Base-by-base conservation (phyloP, 2,888 invertebrate species). In the Eurytoma adleriae region DNA sequence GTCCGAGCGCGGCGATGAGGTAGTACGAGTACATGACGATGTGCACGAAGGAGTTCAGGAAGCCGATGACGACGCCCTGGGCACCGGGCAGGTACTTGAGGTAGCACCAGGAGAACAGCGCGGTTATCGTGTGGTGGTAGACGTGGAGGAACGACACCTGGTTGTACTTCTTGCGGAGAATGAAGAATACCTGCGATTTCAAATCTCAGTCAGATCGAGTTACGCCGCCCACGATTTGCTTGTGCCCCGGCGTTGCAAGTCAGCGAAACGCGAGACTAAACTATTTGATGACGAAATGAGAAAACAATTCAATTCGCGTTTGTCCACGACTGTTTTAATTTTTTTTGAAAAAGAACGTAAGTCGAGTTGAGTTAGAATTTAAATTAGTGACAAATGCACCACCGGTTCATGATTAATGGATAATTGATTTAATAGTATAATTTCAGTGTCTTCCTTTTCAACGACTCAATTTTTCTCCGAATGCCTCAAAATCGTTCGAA, bases 1-100 rank as follows among this genome's bases (percentile, higher is more conserved):
- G 96, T 16, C 96, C 96, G 81, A 96, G 90, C 0, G 96, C 95
- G 0, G 96, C 92, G 87, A 96, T 89, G 59, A 95, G 93, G 85
- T 96, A 96, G 87, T 96, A 96, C 0, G 93, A 92, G 88, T 96
- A 96, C 96, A 97, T 96, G 84, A 96, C 92, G 0, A 96, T 93
- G 88, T 96, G 96, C 0, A 96, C 95, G 79, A 94, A 92, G 0
- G 95, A 94, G 89, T 96, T 96, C 3, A 96, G 89, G 83, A 95
- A 92, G 0, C 95, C 95, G 61, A 95, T 93, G 84, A 96, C 93
- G 5, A 94, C 92, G 0, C 95, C 93, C 74, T 95, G 95, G 27
- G 95, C 95, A 56, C 95, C 95, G 90, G 91, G 93, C 85, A 91
- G 93, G 91, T 88, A 88, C 78, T 83, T 93, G 68, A 83, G 91